Base-by-base conservation (phyloP, 2,888 invertebrate genomes). In the Leptodirus hochenwartii region DNA sequence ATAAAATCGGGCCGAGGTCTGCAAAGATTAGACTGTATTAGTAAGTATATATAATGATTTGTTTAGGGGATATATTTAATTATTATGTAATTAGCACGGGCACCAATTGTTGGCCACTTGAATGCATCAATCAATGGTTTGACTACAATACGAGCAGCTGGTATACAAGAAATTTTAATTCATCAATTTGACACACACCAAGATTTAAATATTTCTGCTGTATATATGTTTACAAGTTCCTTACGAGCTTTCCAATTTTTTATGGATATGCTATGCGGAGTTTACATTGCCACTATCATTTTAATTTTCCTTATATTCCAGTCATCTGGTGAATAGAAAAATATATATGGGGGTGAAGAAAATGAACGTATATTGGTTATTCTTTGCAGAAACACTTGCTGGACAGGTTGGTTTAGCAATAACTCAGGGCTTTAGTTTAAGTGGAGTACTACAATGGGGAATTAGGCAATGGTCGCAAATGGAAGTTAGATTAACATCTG, bases 401-500 rank as follows among this genome's bases (percentile, higher is more conserved):
- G 80, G 80, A 23, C 69, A 72, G 43, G 74, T 81, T 3, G 82
- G 81, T 15, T 51, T 82, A 30, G 79, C 81, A 9, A 77, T 82
- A 32, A 80, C 81, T 0, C 78, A 81, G 46, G 76, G 76, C 16
- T 76, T 80, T 54, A 30, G 34, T 8, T 61, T 81, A 32, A 78
- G 78, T 0, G 78, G 78, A 6, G 55, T 59, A 49, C 40, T 67
- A 40, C 67, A 67, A 45, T 69, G 66, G 66, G 64, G 62, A 5
- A 61, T 69, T 39, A 62, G 90, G 4, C 90, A 91, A 53, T 85
- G 85, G 43, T 84, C 90, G 1, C 90, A 91, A 53, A 51, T 53
- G 15, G 54, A 54, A 49, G 84, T 81, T 46, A 75, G 73, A 40
- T 81, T 85, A 82, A 84, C 81, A 2, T 76, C 81, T 6, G 88